Base-by-base conservation (phyloP, 2,888 invertebrate genomes). In the Pachliopta kotzebuea region DNA sequence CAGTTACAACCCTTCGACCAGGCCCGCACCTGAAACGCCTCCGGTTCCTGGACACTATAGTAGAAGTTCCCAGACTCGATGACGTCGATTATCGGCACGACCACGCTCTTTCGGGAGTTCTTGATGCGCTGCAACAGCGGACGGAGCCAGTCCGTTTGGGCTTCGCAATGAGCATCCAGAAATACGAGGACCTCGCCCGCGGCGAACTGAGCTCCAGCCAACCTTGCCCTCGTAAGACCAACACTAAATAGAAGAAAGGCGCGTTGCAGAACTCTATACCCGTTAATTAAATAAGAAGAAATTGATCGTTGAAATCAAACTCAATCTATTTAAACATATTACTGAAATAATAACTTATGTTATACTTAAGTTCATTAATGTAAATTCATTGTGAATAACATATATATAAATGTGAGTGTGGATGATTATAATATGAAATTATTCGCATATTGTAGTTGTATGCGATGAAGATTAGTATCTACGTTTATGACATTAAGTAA, bases 31-130 rank as follows among this genome's bases (percentile, higher is more conserved):
- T 92, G 92, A 70, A 92, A 92, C 23, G 70, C 83, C 69, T 80
- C 83, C 29, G 90, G 83, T 71, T 92, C 93, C 85, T 83, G 90
- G n/a, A 93, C 93, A 73, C 94, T 94, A 85, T 97, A 97, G 77
- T 94, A 94, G 83, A 98, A 93, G 58, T 93, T 95, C 71, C 94
- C 93, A 68, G 96, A 95, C 81, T 96, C 96, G 73, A 99, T 98
- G 63, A 97, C 96, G 89, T 99, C 99, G 71, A 99, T 99, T 73
- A 98, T 97, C 56, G 99, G 99, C 74, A 98, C 97, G 62, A 98
- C 92, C 11, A 98, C 96, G 14, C 96, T 95, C 31, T 94, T 94
- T 0, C 72, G 96, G 42, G 96, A 94, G 71, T 97, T 95, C 84
- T 96, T 95, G 77, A 99, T 96, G 62, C 98, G 93, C 70, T 96